A percentile compares a stretch with the other conserved stretches of the same genome.
These are phyloP conservation scores for Poeciliopsis gracilis DNA, from an alignment of 2,797 vertebrate species.

Conservation along the genomic window DNA sequence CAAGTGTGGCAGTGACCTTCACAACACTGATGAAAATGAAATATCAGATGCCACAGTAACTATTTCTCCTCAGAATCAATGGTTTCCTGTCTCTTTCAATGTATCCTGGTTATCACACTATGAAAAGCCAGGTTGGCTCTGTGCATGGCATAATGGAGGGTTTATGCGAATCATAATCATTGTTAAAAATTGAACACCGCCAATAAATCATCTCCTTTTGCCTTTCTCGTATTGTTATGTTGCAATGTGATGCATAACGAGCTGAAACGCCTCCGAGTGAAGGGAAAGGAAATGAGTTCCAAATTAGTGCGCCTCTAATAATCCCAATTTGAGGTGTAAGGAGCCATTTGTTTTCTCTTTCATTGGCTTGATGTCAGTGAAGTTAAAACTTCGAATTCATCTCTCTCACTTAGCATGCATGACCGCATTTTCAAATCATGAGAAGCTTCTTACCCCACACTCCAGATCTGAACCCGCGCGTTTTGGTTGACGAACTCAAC, in stretches of 20 bases:
- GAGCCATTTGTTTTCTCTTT: slow-evolving; percentile 39
- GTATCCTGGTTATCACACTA: background rate
- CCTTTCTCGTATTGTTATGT: slow-evolving; percentile 29
- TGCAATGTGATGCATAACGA: slow-evolving; percentile 33
- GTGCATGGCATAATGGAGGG: background rate
- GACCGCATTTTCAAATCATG: slow-evolving; percentile 76
- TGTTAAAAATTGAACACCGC: slow-evolving; percentile 27
- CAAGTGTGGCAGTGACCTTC: background rate
- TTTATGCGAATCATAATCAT: slow-evolving; percentile 27
- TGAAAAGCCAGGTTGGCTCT: background rate
- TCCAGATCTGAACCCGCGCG: background rate
- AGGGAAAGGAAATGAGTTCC: slow-evolving; percentile 23
- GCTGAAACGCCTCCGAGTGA: slow-evolving; percentile 32
- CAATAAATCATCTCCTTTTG: slow-evolving; percentile 10
- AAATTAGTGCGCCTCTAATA: slow-evolving; percentile 35
- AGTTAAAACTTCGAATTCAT: slow-evolving; percentile 55
- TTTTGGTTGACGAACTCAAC: slow-evolving; percentile 49
- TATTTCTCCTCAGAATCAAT: background rate
- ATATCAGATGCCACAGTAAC: background rate
- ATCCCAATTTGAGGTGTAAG: slow-evolving; percentile 58
- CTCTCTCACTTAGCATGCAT: slow-evolving; percentile 64
- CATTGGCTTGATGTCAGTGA: slow-evolving; percentile 48
- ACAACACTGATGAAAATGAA: background rate
- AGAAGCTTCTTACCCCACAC: slow-evolving; percentile 50
- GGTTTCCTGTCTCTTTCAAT: background rate